Conservation (phyloP, 2,797 vertebrate species). For the Tauraco hartlaubi region DNA sequence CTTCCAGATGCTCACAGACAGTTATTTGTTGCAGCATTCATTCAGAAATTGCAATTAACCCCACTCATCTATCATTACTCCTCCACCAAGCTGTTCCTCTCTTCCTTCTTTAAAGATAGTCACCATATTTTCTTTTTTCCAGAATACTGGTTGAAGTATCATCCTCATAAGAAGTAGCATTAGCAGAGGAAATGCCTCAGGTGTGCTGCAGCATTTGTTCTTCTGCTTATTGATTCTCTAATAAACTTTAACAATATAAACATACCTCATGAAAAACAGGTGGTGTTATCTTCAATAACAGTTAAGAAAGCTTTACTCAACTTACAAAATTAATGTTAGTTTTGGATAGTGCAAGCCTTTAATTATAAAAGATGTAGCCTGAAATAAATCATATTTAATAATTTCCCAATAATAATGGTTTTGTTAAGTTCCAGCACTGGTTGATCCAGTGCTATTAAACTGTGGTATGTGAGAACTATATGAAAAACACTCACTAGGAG, state of each 20-base stretch:
- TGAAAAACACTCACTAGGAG: background rate
- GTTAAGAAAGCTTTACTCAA: background rate
- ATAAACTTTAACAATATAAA: background rate
- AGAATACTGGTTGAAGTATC: background rate
- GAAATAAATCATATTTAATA: background rate
- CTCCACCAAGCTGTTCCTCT: constrained; percentile 4
- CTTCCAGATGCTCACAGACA: background rate
- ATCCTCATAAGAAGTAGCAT: background rate
- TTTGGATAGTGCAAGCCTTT: background rate
- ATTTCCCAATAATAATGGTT: background rate
- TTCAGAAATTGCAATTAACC: constrained; percentile 15
- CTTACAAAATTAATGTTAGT: background rate
- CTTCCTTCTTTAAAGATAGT: background rate
- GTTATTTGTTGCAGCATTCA: background rate
- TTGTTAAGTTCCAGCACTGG: background rate
- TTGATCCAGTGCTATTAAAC: background rate
- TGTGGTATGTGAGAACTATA: background rate
- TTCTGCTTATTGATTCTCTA: background rate
- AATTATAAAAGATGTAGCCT: background rate
- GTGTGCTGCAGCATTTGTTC: background rate
- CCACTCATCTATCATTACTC: background rate
- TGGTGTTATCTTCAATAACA: background rate
- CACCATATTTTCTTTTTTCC: background rate
- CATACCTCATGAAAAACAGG: background rate
- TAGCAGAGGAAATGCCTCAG: background rate